Percentiles rank a stretch among this genome's conserved stretches.
phyloP scores from a whole-genome alignment of 2,113 vertebrate species.

The Donacobius atricapilla region DNA sequence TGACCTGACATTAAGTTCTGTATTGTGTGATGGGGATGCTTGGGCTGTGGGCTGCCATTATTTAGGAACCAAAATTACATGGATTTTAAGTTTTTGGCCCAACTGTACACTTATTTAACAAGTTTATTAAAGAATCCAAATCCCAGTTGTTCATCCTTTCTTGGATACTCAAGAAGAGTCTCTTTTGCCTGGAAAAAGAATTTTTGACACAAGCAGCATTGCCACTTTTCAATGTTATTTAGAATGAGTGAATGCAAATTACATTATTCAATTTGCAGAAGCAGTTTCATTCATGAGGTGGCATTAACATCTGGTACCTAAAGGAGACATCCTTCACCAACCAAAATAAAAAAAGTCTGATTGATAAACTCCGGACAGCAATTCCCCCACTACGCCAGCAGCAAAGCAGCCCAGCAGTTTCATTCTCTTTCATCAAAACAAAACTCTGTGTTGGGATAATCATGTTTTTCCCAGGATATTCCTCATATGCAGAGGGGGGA shows the following conservation, averaged over 20 bases:
- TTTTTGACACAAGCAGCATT: background rate
- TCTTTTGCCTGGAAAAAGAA: background rate
- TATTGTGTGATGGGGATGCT: background rate
- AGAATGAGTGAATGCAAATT: background rate
- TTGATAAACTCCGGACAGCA: background rate
- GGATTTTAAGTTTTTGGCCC: background rate
- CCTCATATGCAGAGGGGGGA: rapidly evolving
- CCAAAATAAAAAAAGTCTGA: background rate
- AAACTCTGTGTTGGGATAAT: background rate
- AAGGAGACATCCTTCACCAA: background rate
- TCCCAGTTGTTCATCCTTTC: background rate
- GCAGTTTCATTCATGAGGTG: background rate
- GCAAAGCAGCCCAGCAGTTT: background rate
- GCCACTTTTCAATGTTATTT: background rate
- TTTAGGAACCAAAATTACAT: background rate
- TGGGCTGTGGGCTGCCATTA: background rate
- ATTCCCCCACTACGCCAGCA: rapidly evolving
- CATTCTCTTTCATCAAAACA: background rate
- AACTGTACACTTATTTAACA: background rate
- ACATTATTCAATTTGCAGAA: background rate
- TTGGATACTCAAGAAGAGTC: background rate
- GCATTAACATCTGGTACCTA: constrained; percentile 4
- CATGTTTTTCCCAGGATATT: background rate
- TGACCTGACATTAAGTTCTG: background rate
- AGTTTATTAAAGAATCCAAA: background rate